Base-by-base conservation (phyloP, 2,888 invertebrate species). In the Agrotis puta region DNA sequence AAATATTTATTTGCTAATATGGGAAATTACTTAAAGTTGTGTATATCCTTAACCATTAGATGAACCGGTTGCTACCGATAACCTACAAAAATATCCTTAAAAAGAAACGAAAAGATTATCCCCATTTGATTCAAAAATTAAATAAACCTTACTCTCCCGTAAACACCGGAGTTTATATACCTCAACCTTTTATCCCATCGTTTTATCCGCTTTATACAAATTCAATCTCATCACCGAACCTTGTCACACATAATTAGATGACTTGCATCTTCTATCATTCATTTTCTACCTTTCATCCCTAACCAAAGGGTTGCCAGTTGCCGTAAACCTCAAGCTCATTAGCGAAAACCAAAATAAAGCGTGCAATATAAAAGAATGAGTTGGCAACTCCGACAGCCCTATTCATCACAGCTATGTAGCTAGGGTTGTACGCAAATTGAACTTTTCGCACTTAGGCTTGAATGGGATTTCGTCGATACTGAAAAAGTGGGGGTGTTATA, bases 311-410 rank as follows among this genome's bases (percentile, higher is more conserved):
- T 70, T 79, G 71, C 77, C 77, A 82, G 67, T 70, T 77, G 71
- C 79, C 77, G 74, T 76, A 77, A 85, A 72, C 82, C 70, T 75
- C 77, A 57, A 83, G 83, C 93, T 95, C 95, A 94, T 95, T 95
- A 95, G 91, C 88, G 83, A 89, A 82, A 82, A 85, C 89, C 90
- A 88, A 93, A 93, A 94, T 93, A 93, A 92, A 93, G 91, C 90
- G 88, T 87, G 92, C 93, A 94, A 95, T 95, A 94, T 94, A 95
- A 94, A 94, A 92, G 92, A 91, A 89, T 95, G 95, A 95, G 89
- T 93, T 85, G 84, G 89, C 94, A 89, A 77, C 81, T 91, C 91
- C 88, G 80, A 77, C 79, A 80, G 70, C 81, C 83, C 89, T 85
- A 90, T 92, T 92, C 91, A 91, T 92, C 91, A 90, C 50, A 77